These are phyloP conservation scores for Mnemiopsis leidyi DNA, from an alignment of 37 sponge, comb jelly and placozoan genomes.

Conservation along the genomic window DNA sequence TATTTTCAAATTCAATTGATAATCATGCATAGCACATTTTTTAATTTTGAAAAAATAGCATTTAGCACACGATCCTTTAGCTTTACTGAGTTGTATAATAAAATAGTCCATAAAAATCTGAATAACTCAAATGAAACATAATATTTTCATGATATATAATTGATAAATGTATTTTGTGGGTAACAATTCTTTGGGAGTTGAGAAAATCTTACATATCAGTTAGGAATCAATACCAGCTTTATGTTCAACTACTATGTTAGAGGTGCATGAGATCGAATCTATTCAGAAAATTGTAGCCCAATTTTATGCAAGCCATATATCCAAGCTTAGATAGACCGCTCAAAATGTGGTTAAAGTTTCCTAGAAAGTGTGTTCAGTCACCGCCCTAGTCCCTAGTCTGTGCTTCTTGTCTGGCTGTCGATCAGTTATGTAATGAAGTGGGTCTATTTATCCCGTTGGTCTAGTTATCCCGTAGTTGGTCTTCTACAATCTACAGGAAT, in stretches of 20 bases:
- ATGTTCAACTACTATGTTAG: not conserved
- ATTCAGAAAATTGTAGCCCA: no score
- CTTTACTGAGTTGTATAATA: slow-evolving; percentile 14
- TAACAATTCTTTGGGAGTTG: not conserved
- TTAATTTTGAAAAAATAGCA: not conserved
- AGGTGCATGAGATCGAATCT: not conserved
- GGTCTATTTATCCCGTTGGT: no score
- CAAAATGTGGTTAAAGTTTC: no score
- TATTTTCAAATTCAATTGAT: not conserved
- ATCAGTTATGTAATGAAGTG: no score
- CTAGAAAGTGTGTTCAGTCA: no score
- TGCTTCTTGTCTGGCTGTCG: no score
- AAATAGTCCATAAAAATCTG: slow-evolving; percentile 60
- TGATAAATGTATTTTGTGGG: not conserved
- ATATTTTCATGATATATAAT: not conserved
- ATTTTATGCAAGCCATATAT: no score
- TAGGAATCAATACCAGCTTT: not conserved
- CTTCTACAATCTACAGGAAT: no score
- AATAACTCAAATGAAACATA: slow-evolving; percentile 53
- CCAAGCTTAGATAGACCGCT: no score
- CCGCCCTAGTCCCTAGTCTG: no score
- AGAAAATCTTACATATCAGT: not conserved
- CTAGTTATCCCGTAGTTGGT: no score
- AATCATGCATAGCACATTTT: not conserved
- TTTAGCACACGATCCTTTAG: not conserved